Percentiles rank a stretch among this genome's conserved stretches.
Evolutionary conservation across 2,797 vertebrate genomes (phyloP).

Genomic region (Calcarius lapponicus): DNA sequence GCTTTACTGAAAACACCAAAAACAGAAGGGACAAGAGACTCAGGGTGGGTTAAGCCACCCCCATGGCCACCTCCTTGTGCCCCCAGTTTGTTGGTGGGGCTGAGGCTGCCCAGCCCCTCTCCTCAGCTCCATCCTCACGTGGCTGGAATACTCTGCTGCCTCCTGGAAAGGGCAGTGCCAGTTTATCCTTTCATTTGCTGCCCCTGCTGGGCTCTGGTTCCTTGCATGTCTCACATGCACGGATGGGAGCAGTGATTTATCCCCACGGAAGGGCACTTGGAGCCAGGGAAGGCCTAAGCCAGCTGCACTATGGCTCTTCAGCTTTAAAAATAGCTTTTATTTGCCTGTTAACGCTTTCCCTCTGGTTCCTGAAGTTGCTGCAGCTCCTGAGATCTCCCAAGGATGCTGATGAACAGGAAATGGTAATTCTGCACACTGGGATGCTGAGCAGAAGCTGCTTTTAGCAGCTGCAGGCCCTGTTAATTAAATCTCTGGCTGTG

Average conservation of each 20-base stretch:
- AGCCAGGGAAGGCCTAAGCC: background rate
- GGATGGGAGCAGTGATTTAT: background rate
- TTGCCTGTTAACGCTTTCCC: background rate
- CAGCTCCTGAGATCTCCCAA: background rate
- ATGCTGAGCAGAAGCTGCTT: slow-evolving; percentile 13
- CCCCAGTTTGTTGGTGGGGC: accelerated
- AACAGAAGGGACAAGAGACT: background rate
- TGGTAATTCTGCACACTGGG: background rate
- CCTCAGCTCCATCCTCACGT: accelerated
- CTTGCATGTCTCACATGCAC: background rate
- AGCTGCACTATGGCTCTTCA: background rate
- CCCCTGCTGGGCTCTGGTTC: background rate
- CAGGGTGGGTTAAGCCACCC: background rate
- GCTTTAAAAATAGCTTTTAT: background rate
- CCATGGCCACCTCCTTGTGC: accelerated
- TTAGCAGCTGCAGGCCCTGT: background rate
- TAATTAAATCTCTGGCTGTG: background rate
- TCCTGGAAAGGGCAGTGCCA: background rate
- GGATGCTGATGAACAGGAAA: background rate
- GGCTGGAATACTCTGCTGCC: accelerated
- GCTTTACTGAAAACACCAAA: background rate
- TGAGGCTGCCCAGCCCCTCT: background rate
- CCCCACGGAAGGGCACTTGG: accelerated
- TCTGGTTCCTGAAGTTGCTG: background rate
- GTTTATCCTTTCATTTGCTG: background rate